Base-by-base conservation (phyloP, 2,888 invertebrate genomes). In the Ommatoiulus sabulosus region DNA sequence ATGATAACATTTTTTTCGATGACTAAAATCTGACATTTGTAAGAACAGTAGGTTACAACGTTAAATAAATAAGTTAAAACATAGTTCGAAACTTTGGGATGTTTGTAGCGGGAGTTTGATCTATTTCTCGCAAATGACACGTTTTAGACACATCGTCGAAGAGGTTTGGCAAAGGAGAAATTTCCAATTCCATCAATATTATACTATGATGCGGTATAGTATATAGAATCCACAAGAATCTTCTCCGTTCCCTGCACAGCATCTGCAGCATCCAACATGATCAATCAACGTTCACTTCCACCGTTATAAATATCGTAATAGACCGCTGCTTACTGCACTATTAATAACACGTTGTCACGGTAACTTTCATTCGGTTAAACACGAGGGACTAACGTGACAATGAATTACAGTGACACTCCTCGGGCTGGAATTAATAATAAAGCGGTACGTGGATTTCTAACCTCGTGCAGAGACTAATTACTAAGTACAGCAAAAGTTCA, bases 281-380 rank as follows among this genome's bases (percentile, higher is more conserved):
- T 80, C 80, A 80, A 80, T 80, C 80, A 80, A 35, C 35, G 80
- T 35, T 80, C 80, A 80, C 35, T 80, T 80, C 12, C 20, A 35
- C 24, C 80, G 80, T 80, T 24, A 80, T 35, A 80, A 80, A 80
- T 80, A 80, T 80, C 80, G 80, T 80, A 80, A 80, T 80, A 7
- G 80, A 24, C 80, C 35, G 80, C 80, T 35, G 80, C 80, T 80
- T 80, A 80, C 80, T 80, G 80, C 80, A 24, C 80, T 24, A 80
- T 80, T 80, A 80, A 80, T 80, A 80, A 80, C 15, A 35, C 35
- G 80, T 80, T 80, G 80, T 80, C 80, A 80, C 80, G 24, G 80
- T 80, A 80, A 24, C 80, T 80, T 80, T 80, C 80, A 80, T 80
- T 80, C 80, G 80, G 80, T 80, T 80, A 80, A 80, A 80, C 80